Conservation (phyloP, 2,888 invertebrate genomes). For the Apoda limacodes region DNA sequence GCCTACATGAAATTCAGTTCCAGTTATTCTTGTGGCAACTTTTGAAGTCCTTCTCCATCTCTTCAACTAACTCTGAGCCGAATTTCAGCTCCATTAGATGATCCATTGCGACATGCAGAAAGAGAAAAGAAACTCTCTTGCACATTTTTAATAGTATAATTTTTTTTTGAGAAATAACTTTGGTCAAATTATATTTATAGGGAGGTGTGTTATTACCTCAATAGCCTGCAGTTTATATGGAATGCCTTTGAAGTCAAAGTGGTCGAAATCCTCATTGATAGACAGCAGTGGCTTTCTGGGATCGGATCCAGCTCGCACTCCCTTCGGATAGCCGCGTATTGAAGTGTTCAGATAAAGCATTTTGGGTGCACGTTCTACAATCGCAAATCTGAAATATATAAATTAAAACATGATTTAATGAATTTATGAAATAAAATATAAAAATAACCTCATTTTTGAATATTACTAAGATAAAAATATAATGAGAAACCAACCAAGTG, state of each 20-base stretch:
- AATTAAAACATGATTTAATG: no score
- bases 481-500: no score
- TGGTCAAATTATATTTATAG: background rate
- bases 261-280: slow-evolving; percentile 81
- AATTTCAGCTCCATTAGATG: no score
- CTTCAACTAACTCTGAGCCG: no score
- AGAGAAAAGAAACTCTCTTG: no score
- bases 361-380: slow-evolving; percentile 71
- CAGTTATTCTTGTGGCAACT: background rate
- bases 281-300: slow-evolving; percentile 80
- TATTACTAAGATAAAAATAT: no score
- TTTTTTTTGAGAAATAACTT: no score
- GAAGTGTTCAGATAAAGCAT: slow-evolving; percentile 86
- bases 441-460: no score
- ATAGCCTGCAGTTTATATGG: slow-evolving; percentile 73
- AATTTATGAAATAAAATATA: no score
- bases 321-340: slow-evolving; percentile 87
- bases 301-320: slow-evolving; percentile 85
- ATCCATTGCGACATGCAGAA: background rate
- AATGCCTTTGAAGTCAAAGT: slow-evolving; percentile 74
- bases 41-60: background rate
- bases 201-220: slow-evolving; percentile 60
- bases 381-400: slow-evolving; percentile 35
- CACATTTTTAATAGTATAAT: no score
- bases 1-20: no score